These are phyloP conservation scores for Drosophila pseudoananassae DNA, from an alignment of 1,140 invertebrate genomes.

Conservation along the genomic window DNA sequence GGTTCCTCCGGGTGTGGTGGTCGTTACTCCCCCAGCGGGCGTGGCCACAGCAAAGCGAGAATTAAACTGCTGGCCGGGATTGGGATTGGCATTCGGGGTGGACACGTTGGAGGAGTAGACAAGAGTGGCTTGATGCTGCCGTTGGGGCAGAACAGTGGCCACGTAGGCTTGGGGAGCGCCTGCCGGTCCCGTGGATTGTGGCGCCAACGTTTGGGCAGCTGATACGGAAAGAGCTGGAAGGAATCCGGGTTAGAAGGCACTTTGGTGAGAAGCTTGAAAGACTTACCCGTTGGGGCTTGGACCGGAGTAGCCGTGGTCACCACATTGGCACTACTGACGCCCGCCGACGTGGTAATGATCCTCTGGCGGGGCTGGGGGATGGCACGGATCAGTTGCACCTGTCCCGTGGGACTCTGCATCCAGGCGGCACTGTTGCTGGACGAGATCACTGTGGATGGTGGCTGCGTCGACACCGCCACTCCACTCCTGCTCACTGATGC, in stretches of 20 bases:
- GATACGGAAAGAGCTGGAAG: constrained; percentile 49
- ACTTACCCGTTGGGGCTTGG: constrained; percentile 56
- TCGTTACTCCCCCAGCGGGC: constrained; percentile 42
- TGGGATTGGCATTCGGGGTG: constrained; percentile 50
- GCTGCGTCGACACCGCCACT: constrained; percentile 58
- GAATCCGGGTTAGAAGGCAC: not conserved
- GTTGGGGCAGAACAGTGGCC: constrained; percentile 77
- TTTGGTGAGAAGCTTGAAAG: too few relatives aligned
- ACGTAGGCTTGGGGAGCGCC: constrained; percentile 76
- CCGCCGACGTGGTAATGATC: constrained; percentile 77
- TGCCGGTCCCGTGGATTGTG: constrained; percentile 36
- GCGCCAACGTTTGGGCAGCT: constrained; percentile 45
- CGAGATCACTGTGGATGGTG: constrained; percentile 77
- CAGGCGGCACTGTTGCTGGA: constrained; percentile 77
- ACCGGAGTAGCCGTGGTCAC: constrained; percentile 61
- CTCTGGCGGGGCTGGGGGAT: constrained; percentile 76
- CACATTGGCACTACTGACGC: constrained; percentile 44
- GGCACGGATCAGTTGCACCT: constrained; percentile 79
- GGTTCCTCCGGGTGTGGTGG: constrained; percentile 64
- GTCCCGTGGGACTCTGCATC: constrained; percentile 75
- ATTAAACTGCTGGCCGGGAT: constrained; percentile 71
- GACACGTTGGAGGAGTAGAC: constrained; percentile 79
- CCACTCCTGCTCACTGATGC: constrained; percentile 51
- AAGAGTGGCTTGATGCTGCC: constrained; percentile 80
- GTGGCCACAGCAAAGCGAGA: constrained; percentile 79